Percentiles rank a stretch among this genome's conserved stretches.
Conservation (phyloP, 2,113 vertebrate genomes). For the Sus scrofa region T2T-Sscrofa CM000821.6:20314501-20315000, state of each 20-base stretch:
- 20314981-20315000: background rate
- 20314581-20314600: background rate
- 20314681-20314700: background rate
- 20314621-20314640: background rate
- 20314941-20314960: background rate
- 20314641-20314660: background rate
- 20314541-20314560: no score
- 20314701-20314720: background rate
- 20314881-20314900: background rate
- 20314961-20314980: background rate
- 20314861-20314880: background rate
- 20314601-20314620: background rate
- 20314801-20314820: slow-evolving; percentile 35
- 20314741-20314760: background rate
- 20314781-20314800: background rate
- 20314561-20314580: background rate
- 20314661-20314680: background rate
- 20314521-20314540: no score
- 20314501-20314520: no score
- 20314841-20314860: background rate
- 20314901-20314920: background rate
- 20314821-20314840: background rate
- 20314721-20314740: background rate
- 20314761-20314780: slow-evolving; percentile 57
- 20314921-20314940: background rate